phyloP scores from a whole-genome alignment of 2,888 invertebrate genomes.

The Drosophila nr. fundita region DNA sequence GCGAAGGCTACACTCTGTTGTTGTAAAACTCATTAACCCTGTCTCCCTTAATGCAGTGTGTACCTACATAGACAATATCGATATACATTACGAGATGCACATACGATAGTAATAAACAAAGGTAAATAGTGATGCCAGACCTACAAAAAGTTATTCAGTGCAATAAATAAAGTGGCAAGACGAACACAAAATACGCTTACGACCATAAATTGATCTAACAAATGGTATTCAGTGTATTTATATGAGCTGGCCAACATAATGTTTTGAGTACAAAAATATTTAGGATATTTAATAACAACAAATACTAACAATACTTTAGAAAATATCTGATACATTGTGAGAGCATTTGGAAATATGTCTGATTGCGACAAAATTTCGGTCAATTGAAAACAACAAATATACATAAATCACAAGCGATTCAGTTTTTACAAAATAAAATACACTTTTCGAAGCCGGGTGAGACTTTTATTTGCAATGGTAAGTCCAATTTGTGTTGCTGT shows the following conservation, averaged over 20 bases:
- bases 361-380: constrained; percentile 20
- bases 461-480: constrained; percentile 67
- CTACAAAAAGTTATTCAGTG: constrained; percentile 14
- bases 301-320: background rate
- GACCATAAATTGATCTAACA: background rate
- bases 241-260: background rate
- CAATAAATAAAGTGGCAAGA: background rate
- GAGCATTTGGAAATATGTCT: constrained; percentile 24
- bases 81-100: background rate
- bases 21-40: background rate
- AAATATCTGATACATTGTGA: background rate
- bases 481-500: constrained; percentile 1
- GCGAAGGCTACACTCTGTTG: background rate
- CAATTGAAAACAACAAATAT: constrained; percentile 12
- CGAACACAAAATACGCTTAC: constrained; percentile 18
- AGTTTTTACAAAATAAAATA: constrained; percentile 23
- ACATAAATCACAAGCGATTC: constrained; percentile 14
- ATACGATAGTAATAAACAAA: background rate
- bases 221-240: background rate
- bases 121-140: constrained; percentile 21
- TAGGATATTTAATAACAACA: background rate
- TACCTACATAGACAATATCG: background rate
- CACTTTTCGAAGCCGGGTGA: constrained; percentile 20
- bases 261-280: no score
- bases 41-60: background rate